Evolutionary conservation across 2,888 invertebrate genomes (phyloP).

Genomic region (Alcis repandata): DNA sequence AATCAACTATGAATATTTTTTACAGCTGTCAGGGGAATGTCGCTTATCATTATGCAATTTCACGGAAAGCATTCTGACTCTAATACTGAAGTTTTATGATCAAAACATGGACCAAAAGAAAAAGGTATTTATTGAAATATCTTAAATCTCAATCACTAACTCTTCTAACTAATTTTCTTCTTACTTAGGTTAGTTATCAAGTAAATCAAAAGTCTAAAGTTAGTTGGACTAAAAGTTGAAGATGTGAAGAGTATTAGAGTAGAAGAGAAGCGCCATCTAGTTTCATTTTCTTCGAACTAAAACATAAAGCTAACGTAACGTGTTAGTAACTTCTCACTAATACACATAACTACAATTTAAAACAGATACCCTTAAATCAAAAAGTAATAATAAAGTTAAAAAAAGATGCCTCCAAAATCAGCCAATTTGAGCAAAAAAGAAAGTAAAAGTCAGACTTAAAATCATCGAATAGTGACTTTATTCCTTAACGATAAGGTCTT

Average conservation of each 20-base stretch:
- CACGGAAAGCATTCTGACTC: constrained; percentile 76
- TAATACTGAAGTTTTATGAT: constrained; percentile 78
- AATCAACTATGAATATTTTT: constrained; percentile 29
- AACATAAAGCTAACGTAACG: too few species aligned
- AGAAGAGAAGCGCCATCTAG: too few species aligned
- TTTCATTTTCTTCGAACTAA: too few species aligned
- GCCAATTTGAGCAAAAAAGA: too few species aligned
- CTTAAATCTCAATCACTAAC: neutral
- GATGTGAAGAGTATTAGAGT: too few species aligned
- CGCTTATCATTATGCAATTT: constrained; percentile 83
- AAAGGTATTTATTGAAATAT: constrained; percentile 63
- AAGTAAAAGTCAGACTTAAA: too few species aligned
- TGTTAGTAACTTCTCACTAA: too few species aligned
- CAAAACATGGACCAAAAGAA: constrained; percentile 76
- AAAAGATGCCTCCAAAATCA: too few species aligned
- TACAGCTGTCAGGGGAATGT: constrained; percentile 82
- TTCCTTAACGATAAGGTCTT: constrained; percentile 1
- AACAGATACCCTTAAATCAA: too few species aligned
- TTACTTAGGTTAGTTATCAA: neutral
- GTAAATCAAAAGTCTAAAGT: neutral
- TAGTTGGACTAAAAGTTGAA: neutral
- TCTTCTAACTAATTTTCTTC: too few species aligned
- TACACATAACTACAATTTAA: too few species aligned
- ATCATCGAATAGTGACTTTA: neutral
- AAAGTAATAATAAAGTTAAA: too few species aligned